Evolutionary conservation across 2,797 vertebrate species (phyloP), one percentile per base, ranked within the genome.

Genomic region (Enteromius thamalakanensis): DNA sequence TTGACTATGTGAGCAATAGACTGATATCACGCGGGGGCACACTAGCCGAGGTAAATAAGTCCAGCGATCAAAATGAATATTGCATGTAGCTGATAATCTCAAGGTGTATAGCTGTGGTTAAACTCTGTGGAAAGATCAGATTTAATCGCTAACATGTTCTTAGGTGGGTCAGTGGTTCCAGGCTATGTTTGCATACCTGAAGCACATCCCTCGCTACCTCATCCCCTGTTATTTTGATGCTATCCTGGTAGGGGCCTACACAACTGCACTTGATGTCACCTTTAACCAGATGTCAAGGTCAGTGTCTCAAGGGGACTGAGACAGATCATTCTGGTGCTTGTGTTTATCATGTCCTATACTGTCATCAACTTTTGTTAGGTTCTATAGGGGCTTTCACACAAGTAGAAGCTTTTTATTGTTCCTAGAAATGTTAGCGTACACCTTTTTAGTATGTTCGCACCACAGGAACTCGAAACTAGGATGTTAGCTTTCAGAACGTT

Each of bases 191-290:
- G 89, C 91, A 58, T 98, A 96, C 92, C 88, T 99, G 82, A 98
- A 97, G 88, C 96, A 96, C 91, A 94, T 99, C 89, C 98, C 98
- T 23, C 97, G 97, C 70, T 99, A 99, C 83, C 97, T 99, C 84
- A 96, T 99, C 86, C 98, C 98, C 0, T 97, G 96, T 89, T 99
- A 99, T 87, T 99, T 99, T 58, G 98, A 99, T 82, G 97, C 97
- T 83, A 96, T 99, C 83, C 89, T 99, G 88, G 95, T 99, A 37
- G 96, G 97, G 3, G 93, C 93, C 3, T 99, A 97, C 86, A 97
- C 95, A 75, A 96, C 96, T 0, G 95, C 97, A 34, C 92, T 99
- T 90, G 96, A 98, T 32, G 87, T 91, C 1, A 90, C 93, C 0
- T 96, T 94, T 94, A 95, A 91, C 29, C 96, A 96, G 86, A 99